Percentiles rank a stretch among this genome's conserved stretches.
These are phyloP conservation scores for Lasius fuliginosus DNA, from an alignment of 2,888 invertebrate species.

Conservation along the genomic window DNA sequence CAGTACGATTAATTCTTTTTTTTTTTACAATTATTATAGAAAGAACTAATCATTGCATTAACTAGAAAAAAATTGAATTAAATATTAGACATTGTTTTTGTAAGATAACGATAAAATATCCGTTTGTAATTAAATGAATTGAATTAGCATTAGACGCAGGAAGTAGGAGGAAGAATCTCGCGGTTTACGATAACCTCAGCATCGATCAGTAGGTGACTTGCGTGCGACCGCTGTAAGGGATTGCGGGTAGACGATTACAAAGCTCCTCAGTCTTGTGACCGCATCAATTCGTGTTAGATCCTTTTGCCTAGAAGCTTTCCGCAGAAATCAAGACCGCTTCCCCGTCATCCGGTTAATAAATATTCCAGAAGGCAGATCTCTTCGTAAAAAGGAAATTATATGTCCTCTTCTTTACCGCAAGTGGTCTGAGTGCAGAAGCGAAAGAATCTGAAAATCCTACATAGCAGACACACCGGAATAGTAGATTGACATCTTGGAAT, in stretches of 20 bases:
- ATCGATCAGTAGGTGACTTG: constrained; percentile 70
- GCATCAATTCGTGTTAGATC: constrained; percentile 64
- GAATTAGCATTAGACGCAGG: constrained; percentile 26
- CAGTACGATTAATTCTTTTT: neutral
- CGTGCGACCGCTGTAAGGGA: constrained; percentile 63
- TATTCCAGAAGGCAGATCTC: constrained; percentile 28
- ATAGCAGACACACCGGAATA: constrained; percentile 47
- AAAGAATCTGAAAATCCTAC: constrained; percentile 45
- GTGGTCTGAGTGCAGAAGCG: neutral
- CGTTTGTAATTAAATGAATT: constrained; percentile 11
- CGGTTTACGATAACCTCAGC: constrained; percentile 58
- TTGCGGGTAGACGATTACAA: constrained; percentile 73
- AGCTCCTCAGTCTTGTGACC: constrained; percentile 67
- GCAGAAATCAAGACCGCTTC: constrained; percentile 32
- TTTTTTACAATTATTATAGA: neutral
- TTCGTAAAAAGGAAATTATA: constrained; percentile 10
- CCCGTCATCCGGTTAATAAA: constrained; percentile 16
- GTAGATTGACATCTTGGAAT: constrained; percentile 79
- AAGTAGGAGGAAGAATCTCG: constrained; percentile 43
- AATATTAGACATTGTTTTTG: neutral
- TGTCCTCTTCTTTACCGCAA: neutral
- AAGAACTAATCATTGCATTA: neutral
- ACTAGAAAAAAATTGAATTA: neutral
- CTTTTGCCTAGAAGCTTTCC: constrained; percentile 41
- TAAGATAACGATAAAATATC: neutral